Evolutionary conservation across 2,797 vertebrate genomes (phyloP), one percentile per base, ranked within the genome.

Genomic region (Centropyge bicolor): DNA sequence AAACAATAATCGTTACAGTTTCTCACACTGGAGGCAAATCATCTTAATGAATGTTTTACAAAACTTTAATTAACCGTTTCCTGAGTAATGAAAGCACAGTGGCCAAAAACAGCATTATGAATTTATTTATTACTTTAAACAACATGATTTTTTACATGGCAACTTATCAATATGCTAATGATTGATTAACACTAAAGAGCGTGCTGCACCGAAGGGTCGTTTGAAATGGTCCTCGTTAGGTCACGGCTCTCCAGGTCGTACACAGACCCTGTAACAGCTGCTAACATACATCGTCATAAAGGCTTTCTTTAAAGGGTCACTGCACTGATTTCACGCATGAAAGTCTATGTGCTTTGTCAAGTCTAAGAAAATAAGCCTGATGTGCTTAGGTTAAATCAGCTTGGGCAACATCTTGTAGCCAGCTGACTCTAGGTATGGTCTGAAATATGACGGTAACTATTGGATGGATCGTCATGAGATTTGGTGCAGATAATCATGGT

Each of bases 51-150:
- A 73, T 80, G 27, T 81, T 88, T 86, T 70, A 86, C 76, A 49
- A 80, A 84, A 70, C 22, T 48, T 69, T 56, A 83, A 92, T 88
- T 85, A 80, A 80, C 56, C 16, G 45, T 76, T 84, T 84, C 80
- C 51, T 49, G 52, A 62, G 49, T 72, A 76, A 84, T 73, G 36
- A 78, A 84, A 72, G 40, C 69, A 64, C 40, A 49, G n/a, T 31
- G 46, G 46, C 70, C 60, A 66, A 74, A 61, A 72, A 67, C 49
- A 66, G 54, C 56, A 66, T 54, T 52, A 78, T 66, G 68, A 60
- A 60, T 36, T 59, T 54, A 27, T 48, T 48, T 65, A 57, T 65
- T 14, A 56, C 40, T 51, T 13, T 35, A 16, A 41, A 36, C 22
- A 0, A 4, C 24, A 16, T 60, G 24, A 11, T 17, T 76, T 12